These are phyloP conservation scores for Ciconia stormi DNA, from an alignment of 2,113 vertebrate species.

Conservation along the genomic window DNA sequence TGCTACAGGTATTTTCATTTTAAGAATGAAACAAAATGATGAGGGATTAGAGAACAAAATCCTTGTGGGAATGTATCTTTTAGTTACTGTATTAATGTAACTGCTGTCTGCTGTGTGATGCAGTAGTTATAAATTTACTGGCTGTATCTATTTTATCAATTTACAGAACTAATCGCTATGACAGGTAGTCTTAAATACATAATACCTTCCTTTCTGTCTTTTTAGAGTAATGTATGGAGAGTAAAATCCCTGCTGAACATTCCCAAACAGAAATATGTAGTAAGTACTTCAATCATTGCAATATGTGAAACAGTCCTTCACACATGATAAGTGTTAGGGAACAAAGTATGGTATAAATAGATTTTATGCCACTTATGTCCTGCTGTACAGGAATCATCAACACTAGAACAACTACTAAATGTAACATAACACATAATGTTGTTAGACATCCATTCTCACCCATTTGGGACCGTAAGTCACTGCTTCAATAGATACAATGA, in stretches of 20 bases:
- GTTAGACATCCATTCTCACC: background rate
- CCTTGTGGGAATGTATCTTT: background rate
- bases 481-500: background rate
- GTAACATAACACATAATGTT: background rate
- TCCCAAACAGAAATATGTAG: background rate
- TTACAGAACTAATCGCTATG: background rate
- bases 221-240: background rate
- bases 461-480: background rate
- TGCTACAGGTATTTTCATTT: slow-evolving; percentile 40
- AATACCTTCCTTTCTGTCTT: background rate
- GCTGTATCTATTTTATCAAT: background rate
- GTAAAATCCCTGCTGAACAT: background rate
- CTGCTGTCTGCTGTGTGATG: background rate
- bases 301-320: background rate
- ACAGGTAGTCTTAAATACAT: background rate
- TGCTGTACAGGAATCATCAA: background rate
- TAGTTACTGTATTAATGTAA: background rate
- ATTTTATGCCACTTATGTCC: background rate
- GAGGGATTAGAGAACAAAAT: slow-evolving; percentile 35
- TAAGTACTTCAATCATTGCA: background rate
- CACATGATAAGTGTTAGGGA: background rate
- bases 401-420: background rate
- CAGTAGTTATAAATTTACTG: background rate
- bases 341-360: background rate
- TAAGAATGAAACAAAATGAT: background rate